Percentiles rank a stretch among this genome's conserved stretches.
Evolutionary conservation across 2,113 vertebrate species (phyloP).

Genomic region (Rhinoptilus africanus): DNA sequence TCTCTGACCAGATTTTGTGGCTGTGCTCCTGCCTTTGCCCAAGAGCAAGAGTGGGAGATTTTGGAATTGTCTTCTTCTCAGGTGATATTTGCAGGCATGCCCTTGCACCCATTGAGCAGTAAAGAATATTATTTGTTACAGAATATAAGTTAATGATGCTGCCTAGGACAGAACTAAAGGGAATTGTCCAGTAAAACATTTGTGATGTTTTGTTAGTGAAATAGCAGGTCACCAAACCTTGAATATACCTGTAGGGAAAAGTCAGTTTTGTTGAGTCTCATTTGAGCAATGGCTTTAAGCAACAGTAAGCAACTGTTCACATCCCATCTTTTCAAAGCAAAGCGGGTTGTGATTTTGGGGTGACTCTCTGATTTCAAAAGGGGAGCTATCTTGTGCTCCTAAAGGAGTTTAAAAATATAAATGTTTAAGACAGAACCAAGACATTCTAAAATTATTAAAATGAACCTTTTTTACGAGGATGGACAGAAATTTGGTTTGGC

Average conservation of each 20-base stretch:
- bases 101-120: neutral
- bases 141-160: neutral
- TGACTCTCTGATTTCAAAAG: neutral
- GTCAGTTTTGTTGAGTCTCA: neutral
- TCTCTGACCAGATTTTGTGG: neutral
- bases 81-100: neutral
- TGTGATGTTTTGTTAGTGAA: neutral
- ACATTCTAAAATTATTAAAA: neutral
- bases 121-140: neutral
- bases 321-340: neutral
- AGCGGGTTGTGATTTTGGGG: neutral
- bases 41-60: neutral
- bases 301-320: neutral
- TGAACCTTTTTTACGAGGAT: neutral
- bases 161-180: neutral
- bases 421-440: neutral
- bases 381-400: neutral
- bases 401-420: neutral
- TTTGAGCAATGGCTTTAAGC: neutral
- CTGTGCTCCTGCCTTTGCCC: neutral
- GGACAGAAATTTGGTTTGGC: neutral
- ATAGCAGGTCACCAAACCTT: neutral
- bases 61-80: neutral
- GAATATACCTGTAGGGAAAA: neutral
- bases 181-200: neutral